Base-by-base conservation (phyloP, 2,113 vertebrate genomes). In the Hiodon tergisus region DNA sequence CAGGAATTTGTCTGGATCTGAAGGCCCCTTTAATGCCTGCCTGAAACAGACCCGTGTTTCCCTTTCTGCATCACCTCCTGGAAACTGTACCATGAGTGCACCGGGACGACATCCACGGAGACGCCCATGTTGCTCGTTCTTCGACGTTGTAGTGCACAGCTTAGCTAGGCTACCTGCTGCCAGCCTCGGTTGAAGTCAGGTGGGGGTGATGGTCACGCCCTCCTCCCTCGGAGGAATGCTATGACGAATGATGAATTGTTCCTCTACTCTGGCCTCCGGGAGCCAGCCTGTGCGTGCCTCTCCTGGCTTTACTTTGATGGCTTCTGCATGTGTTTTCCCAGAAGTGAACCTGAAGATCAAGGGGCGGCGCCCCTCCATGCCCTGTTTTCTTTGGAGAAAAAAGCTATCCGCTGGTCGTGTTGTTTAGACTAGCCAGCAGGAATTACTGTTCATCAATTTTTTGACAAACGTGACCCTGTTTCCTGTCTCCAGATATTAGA, bases 301-400 rank as follows among this genome's bases (percentile, higher is more conserved):
- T 5, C 5, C 6, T 7, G 10, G 8, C 9, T 1, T 52, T 6
- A 11, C 11, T 60, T 17, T 63, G 50, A 73, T 73, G 14, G 48
- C 71, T 63, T 63, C n/a, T 5, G 58, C 60, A 73, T 59, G 50
- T 73, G 57, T 46, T 58, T 47, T 52, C 58, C 48, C 48, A 58
- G 55, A 54, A n/a, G 47, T 7, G 53, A n/a, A 3, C 2, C 59
- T 5, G 17, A 10, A 57, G 57, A 61, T 46, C 17, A 54, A 57
- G 5, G 6, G 4, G 62, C 17, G 31, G 4, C 4, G 13, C 6
- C 62, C 53, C 17, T 51, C 58, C 4, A 17, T 65, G 1, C 9
- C 72, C 59, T 77, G 75, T 77, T 76, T 48, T 72, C 52, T 79
- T 77, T 72, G 48, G 46, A 48, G 61, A 47, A 66, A 54, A 69